Evolutionary conservation across 2,888 invertebrate species (phyloP), one percentile per base, ranked within the genome.

Genomic region (Acholoe squamosa): DNA sequence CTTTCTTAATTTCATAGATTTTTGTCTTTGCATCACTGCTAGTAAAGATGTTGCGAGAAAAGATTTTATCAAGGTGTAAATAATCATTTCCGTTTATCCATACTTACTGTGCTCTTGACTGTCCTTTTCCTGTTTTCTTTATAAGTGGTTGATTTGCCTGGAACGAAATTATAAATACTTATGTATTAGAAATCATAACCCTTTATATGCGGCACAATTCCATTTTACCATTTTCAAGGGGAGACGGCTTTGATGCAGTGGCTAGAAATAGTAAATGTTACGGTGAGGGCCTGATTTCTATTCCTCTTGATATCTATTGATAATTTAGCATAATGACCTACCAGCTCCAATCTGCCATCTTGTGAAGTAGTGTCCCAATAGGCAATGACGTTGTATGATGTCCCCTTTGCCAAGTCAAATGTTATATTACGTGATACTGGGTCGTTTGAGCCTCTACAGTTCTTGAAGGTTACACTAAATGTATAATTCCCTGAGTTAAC

Each of bases 71-170:
- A n/a, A n/a, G n/a, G n/a, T n/a, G n/a, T 22, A 61, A n/a, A 19
- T 61, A 3, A 61, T 1, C 19, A 14, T 19, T 61, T n/a, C 19
- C 19, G 19, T 61, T n/a, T 12, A 19, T 61, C 19, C 61, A 0
- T 71, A 71, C 71, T 71, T 71, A 71, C 71, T 71, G 71, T 28
- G 31, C 31, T 28, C 31, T 71, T 71, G 71, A 71, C 25, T 28
- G 19, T 16, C 71, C 71, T 7, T 71, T 25, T 71, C 71, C 71
- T 71, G 71, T 71, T 71, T 71, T 71, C 28, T 71, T 28, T n/a
- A 28, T 0, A 7, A 71, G 25, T 5, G 71, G 71, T 71, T 71
- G 71, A 14, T 71, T 28, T 7, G 71, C 25, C 71, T 71, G 5
- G 28, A 71, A 71, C 12, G 16, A 3, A 71, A 28, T 7, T 7